Percentiles rank a stretch among this genome's conserved stretches.
Evolutionary conservation across 2,888 invertebrate genomes (phyloP).

Genomic region (Nomada fabriciana): DNA sequence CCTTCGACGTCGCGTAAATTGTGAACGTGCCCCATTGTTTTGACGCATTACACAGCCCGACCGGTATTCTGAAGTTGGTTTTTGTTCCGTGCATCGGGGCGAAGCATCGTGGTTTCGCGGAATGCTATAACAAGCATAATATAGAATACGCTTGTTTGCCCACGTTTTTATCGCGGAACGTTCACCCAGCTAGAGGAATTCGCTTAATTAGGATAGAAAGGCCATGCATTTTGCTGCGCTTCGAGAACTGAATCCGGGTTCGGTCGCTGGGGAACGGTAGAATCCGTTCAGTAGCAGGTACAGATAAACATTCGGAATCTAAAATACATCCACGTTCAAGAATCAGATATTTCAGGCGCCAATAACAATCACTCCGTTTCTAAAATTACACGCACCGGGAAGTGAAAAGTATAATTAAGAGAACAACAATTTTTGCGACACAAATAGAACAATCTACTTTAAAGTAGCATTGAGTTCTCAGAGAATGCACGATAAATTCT

Average conservation of each 20-base stretch:
- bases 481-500: too few relatives aligned
- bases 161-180: not conserved
- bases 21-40: slow-evolving; percentile 5
- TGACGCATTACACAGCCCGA: not conserved
- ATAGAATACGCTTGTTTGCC: not conserved
- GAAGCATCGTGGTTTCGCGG: not conserved
- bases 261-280: too few relatives aligned
- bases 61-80: not conserved
- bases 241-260: not conserved
- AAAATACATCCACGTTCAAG: too few relatives aligned
- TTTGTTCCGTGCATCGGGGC: slow-evolving; percentile 1
- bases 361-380: too few relatives aligned
- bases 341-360: too few relatives aligned
- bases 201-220: not conserved
- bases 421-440: too few relatives aligned
- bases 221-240: not conserved
- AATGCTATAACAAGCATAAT: slow-evolving; percentile 2
- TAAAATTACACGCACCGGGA: too few relatives aligned
- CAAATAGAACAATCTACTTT: too few relatives aligned
- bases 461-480: too few relatives aligned
- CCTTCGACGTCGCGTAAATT: slow-evolving; percentile 4
- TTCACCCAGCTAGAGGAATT: too few relatives aligned
- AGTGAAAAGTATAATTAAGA: too few relatives aligned
- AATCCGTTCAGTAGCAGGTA: not conserved
- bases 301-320: too few relatives aligned